Conservation (phyloP, 1,140 invertebrate genomes). For the Carposina sasakii region DNA sequence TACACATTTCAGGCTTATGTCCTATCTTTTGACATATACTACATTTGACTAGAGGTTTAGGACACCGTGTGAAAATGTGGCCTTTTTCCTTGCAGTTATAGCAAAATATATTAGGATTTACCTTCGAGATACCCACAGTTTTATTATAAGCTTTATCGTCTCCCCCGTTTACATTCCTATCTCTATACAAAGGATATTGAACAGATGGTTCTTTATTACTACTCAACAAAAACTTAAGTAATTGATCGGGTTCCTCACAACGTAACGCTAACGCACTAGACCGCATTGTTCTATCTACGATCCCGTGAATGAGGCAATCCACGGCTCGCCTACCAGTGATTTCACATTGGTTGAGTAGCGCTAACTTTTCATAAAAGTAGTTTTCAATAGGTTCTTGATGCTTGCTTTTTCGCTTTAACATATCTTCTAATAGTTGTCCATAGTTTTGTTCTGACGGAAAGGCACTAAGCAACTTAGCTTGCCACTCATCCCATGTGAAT, state of each 20-base stretch:
- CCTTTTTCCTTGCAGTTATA: background rate
- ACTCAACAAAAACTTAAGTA: slow-evolving; percentile 7
- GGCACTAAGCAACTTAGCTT: slow-evolving; percentile 16
- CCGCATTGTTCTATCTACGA: slow-evolving; percentile 1
- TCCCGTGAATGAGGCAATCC: slow-evolving; percentile 11
- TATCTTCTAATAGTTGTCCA: slow-evolving; percentile 7
- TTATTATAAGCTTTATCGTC: background rate
- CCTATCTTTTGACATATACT: background rate
- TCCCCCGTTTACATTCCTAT: background rate
- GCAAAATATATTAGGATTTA: slow-evolving; percentile 5
- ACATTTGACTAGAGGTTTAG: slow-evolving; percentile 1
- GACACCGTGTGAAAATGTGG: background rate
- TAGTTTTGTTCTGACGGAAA: slow-evolving; percentile 13
- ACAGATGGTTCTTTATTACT: background rate
- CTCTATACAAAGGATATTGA: background rate
- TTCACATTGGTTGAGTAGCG: slow-evolving; percentile 5
- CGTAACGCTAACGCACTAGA: slow-evolving; percentile 8
- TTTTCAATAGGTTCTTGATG: slow-evolving; percentile 1
- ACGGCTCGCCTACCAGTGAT: slow-evolving; percentile 9
- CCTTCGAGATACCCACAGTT: background rate
- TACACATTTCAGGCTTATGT: background rate
- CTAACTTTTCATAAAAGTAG: slow-evolving; percentile 14
- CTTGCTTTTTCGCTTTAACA: background rate
- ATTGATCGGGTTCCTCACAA: slow-evolving; percentile 9
- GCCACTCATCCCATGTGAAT: slow-evolving; percentile 21